These are phyloP conservation scores for Papilio aristodemus DNA, from an alignment of 1,140 invertebrate genomes.

Conservation along the genomic window DNA sequence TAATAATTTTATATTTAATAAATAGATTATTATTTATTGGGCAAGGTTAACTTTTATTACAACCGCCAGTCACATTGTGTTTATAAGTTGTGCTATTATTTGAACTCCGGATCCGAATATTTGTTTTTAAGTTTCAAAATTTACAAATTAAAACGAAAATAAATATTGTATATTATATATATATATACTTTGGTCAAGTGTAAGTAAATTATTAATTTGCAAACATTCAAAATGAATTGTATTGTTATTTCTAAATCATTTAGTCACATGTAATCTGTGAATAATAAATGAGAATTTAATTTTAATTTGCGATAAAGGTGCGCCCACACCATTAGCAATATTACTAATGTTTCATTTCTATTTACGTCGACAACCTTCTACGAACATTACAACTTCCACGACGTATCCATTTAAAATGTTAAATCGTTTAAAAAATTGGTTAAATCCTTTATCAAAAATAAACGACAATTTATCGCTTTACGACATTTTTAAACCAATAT, in stretches of 20 bases:
- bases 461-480: slow-evolving; percentile 35
- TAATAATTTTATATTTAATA: no score
- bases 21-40: no score
- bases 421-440: slow-evolving; percentile 37
- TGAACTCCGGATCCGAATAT: no score
- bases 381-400: background rate
- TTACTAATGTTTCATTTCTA: slow-evolving; percentile 3
- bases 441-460: slow-evolving; percentile 17
- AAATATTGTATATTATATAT: no score
- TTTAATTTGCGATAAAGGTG: background rate
- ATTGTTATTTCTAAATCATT: background rate
- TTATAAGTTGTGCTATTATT: no score
- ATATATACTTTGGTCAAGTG: background rate
- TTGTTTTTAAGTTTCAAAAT: no score
- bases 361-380: background rate
- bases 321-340: slow-evolving; percentile 6
- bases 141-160: no score
- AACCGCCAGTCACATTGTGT: no score
- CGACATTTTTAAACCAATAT: slow-evolving; percentile 57
- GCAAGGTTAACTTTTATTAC: no score
- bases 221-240: background rate
- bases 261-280: background rate
- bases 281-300: slow-evolving; percentile 6
- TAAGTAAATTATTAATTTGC: background rate
- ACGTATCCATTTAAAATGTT: background rate